Evolutionary conservation across 1,140 invertebrate species (phyloP), one percentile per base, ranked within the genome.

Genomic region (Elymnias hypermnestra): DNA sequence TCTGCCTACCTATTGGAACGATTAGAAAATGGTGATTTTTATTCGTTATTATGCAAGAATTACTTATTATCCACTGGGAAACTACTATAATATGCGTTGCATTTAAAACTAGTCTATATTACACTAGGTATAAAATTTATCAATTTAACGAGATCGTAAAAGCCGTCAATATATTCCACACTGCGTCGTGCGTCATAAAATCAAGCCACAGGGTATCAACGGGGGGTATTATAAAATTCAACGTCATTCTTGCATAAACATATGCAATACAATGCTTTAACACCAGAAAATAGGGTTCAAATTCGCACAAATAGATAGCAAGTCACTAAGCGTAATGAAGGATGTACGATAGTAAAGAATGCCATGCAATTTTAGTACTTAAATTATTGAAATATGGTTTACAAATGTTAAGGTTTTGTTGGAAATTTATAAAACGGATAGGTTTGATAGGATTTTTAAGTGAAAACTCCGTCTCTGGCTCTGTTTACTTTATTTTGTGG

Each of bases 111-210:
- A 26, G 26, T 10, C 8, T 2, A 6, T 41, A 17, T 18, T 22
- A 7, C n/a, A 18, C 7, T 40, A 17, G 8, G 15, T 31, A 26
- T 31, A 39, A 45, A 37, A 48, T 54, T 54, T 48, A 54, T 56
- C 53, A 56, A 46, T 45, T 51, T 56, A 56, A 56, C 47, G 38
- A 41, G 39, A 23, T 44, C 28, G 37, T 56, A 56, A 56, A 56
- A 28, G 45, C 17, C 21, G 41, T 44, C 18, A 52, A 52, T 47
- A 52, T 52, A 57, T 57, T 57, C 48, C 18, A 38, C 37, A 43
- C 12, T 31, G 54, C 52, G 48, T 47, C 43, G 44, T 57, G 44
- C 40, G 54, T 57, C 54, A 57, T 57, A 57, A 57, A 57, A 57
- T 57, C 54, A 43, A 50, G 26, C 42, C 38, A 21, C 38, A 37